A percentile compares a stretch with the other conserved stretches of the same genome.
These are phyloP conservation scores for Punctoribates punctum DNA, from an alignment of 2,888 invertebrate species.

Conservation along the genomic window DNA sequence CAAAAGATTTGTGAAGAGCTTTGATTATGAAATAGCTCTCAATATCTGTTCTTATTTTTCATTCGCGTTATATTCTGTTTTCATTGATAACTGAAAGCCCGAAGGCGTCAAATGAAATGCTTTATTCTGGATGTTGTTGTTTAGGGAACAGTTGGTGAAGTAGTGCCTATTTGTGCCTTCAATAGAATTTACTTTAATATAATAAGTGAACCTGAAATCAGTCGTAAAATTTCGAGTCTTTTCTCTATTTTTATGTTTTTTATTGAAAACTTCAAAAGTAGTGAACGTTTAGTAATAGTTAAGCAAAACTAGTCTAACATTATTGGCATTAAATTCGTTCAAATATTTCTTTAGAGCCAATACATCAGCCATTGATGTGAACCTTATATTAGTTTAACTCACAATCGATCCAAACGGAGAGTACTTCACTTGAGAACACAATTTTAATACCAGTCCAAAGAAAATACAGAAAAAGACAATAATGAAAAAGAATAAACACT, in stretches of 20 bases:
- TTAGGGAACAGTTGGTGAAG: neutral
- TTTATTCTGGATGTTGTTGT: slow-evolving; percentile 1
- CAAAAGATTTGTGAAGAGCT: slow-evolving; percentile 1
- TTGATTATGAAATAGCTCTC: slow-evolving; percentile 4
- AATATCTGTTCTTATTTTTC: slow-evolving; percentile 1
- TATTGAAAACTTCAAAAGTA: slow-evolving; percentile 4
- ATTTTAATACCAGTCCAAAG: slow-evolving; percentile 15
- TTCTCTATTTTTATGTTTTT: slow-evolving; percentile 30
- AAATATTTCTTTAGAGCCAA: slow-evolving; percentile 50
- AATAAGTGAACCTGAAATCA: slow-evolving; percentile 12
- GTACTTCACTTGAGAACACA: neutral
- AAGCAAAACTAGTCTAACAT: neutral
- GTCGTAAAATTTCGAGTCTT: neutral
- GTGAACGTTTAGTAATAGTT: neutral
- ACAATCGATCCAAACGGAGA: slow-evolving; percentile 47
- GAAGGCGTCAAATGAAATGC: neutral
- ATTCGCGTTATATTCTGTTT: slow-evolving; percentile 9
- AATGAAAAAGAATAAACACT: slow-evolving; percentile 15
- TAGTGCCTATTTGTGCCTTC: neutral
- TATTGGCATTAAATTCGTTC: slow-evolving; percentile 17
- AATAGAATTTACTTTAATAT: neutral
- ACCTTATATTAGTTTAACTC: slow-evolving; percentile 45
- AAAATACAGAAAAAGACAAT: slow-evolving; percentile 12
- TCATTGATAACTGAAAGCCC: slow-evolving; percentile 4
- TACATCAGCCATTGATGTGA: slow-evolving; percentile 47